These are phyloP conservation scores for Drosophila saltans DNA, from an alignment of 1,140 invertebrate genomes.

Conservation along the genomic window DNA sequence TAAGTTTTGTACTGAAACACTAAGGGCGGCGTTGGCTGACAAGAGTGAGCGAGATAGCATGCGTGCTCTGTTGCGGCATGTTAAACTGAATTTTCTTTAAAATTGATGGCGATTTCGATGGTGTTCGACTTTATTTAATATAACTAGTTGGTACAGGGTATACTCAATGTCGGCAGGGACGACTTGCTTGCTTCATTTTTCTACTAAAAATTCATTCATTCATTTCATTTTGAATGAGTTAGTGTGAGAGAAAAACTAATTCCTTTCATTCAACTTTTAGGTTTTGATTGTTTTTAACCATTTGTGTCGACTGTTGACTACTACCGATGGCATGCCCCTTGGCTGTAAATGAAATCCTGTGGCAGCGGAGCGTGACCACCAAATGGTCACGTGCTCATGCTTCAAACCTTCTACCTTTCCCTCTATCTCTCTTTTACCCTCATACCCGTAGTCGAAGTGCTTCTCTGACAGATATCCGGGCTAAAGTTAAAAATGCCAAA, in stretches of 20 bases:
- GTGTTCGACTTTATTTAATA: too few relatives aligned
- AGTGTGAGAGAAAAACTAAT: constrained; percentile 1
- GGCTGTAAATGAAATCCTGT: constrained; percentile 61
- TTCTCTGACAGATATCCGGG: constrained; percentile 58
- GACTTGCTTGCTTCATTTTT: too few relatives aligned
- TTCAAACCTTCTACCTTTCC: constrained; percentile 11
- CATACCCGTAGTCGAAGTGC: constrained; percentile 13
- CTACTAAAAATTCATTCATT: background rate
- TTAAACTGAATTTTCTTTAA: too few relatives aligned
- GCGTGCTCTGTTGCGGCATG: too few relatives aligned
- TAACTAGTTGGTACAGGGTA: too few relatives aligned
- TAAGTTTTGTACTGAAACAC: too few relatives aligned
- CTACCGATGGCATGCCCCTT: constrained; percentile 43
- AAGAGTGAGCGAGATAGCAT: too few relatives aligned
- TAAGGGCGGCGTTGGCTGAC: too few relatives aligned
- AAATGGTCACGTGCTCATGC: constrained; percentile 67
- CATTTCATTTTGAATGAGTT: background rate
- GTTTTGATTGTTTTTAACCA: constrained; percentile 56
- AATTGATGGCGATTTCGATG: too few relatives aligned
- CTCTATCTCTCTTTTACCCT: background rate
- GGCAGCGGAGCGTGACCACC: constrained; percentile 59
- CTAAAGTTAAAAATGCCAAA: constrained; percentile 66
- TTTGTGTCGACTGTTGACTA: constrained; percentile 27
- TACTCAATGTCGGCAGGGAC: too few relatives aligned
- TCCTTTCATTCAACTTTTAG: constrained; percentile 21